These are phyloP conservation scores for Nasonia vitripennis DNA, from an alignment of 1,140 invertebrate species.

Conservation along the genomic window DNA sequence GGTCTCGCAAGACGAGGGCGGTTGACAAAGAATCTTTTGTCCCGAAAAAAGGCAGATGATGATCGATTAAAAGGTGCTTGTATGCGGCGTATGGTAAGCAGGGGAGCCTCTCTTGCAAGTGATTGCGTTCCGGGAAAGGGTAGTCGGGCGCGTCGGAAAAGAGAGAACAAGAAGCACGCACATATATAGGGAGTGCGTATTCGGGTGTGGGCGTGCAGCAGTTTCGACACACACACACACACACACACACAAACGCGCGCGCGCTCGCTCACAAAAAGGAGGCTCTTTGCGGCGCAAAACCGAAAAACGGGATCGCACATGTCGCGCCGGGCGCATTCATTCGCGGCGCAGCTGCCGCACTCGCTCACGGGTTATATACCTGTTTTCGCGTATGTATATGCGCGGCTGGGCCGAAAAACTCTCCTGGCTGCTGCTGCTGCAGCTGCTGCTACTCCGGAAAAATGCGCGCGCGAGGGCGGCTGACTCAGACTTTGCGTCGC, in stretches of 20 bases:
- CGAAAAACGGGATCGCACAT: slow-evolving; percentile 68
- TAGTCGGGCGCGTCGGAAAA: not conserved
- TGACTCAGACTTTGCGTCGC: not conserved
- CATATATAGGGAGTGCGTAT: not conserved
- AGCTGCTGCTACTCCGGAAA: not conserved
- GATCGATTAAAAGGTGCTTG: not conserved
- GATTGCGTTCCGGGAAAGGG: not conserved
- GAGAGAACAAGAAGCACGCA: not conserved
- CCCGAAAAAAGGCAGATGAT: not conserved
- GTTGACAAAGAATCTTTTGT: not conserved
- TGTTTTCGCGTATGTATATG: slow-evolving; percentile 59
- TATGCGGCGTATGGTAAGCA: no score
- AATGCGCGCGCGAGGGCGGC: not conserved
- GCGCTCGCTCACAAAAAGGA: not conserved
- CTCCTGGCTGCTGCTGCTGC: no score
- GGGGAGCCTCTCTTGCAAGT: not conserved
- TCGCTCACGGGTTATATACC: slow-evolving; percentile 55
- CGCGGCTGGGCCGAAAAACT: not conserved
- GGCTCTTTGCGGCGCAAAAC: slow-evolving; percentile 33
- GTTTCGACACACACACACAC: not conserved
- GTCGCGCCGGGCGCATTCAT: slow-evolving; percentile 63
- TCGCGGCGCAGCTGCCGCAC: slow-evolving; percentile 69
- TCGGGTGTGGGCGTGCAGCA: slow-evolving; percentile 22
- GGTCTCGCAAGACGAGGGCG: no score
- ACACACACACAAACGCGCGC: not conserved